Base-by-base conservation (phyloP, 2,797 vertebrate genomes). In the Sebastes taczanowskii region DNA sequence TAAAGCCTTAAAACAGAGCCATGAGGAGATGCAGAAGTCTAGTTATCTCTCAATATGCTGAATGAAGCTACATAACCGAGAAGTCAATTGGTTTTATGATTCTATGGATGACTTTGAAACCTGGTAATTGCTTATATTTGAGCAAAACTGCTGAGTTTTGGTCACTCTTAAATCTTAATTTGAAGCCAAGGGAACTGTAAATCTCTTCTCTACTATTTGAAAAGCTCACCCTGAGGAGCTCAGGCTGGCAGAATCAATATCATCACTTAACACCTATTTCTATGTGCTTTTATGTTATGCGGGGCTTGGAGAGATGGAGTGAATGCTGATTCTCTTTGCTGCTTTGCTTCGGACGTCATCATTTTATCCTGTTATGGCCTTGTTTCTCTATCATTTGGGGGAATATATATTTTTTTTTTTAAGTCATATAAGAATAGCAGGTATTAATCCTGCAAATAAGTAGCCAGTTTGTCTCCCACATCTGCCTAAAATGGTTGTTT, bases 221-320 rank as follows among this genome's bases (percentile, higher is more conserved):
- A 86, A 84, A 81, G 4, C 14, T 11, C 29, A 59, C 71, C 59
- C 73, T 4, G 49, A 66, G 52, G 72, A 77, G 13, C 4, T 46
- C 66, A 71, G 53, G n/a, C 46, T 49, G 23, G 34, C 63, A 70
- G 34, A 68, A 79, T 87, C 75, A 35, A 56, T 81, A 64, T 59
- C 32, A 62, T 77, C 61, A 64, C 70, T 82, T 68, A 49, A 30
- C 58, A 73, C 35, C 38, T 58, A 20, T 84, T 76, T 72, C 20
- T 56, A 34, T 52, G 27, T 59, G 52, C 65, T 82, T 65, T 65
- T 56, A 65, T 77, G 66, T 27, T 49, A 53, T n/a, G 20, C 30
- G 53, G 10, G 16, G 52, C 53, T 78, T 30, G 29, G 16, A 78
- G 53, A 32, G 10, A 18, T 6, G 59, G 34, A 52, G 34, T 30